Percentiles rank a stretch among this genome's conserved stretches.
phyloP scores from a whole-genome alignment of 1,140 invertebrate genomes.

The Cherax destructor region DNA sequence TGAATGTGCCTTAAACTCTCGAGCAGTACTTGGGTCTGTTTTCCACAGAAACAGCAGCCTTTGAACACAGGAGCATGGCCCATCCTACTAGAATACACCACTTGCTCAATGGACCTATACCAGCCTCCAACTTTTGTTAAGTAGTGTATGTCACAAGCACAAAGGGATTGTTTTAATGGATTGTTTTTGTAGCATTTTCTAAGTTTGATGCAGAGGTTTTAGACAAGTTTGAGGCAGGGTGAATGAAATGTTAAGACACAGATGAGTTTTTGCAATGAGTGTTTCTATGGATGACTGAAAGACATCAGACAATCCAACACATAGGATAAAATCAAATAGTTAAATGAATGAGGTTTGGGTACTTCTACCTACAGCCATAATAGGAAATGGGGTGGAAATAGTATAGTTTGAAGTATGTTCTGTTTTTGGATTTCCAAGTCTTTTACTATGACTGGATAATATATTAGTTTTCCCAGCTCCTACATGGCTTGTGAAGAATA shows the following conservation, averaged over 20 bases:
- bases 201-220: slow-evolving; percentile 42
- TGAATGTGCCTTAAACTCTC: slow-evolving; percentile 15
- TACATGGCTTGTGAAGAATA: slow-evolving; percentile 49
- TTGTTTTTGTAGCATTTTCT: slow-evolving; percentile 46
- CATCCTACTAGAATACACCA: slow-evolving; percentile 37
- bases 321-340: slow-evolving; percentile 50
- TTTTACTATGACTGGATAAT: neutral
- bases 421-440: slow-evolving; percentile 6
- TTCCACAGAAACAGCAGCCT: slow-evolving; percentile 15
- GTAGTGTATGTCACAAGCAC: slow-evolving; percentile 63
- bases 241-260: slow-evolving; percentile 65
- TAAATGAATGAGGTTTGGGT: slow-evolving; percentile 54
- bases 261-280: slow-evolving; percentile 55
- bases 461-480: slow-evolving; percentile 24
- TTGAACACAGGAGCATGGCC: slow-evolving; percentile 29
- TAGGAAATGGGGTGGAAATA: slow-evolving; percentile 31
- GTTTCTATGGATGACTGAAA: slow-evolving; percentile 66
- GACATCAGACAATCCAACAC: slow-evolving; percentile 65
- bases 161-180: slow-evolving; percentile 63
- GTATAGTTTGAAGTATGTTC: neutral
- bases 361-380: slow-evolving; percentile 61
- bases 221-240: slow-evolving; percentile 48
- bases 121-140: slow-evolving; percentile 56
- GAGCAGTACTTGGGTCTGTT: slow-evolving; percentile 32
- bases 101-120: slow-evolving; percentile 46